Evolutionary conservation across 2,888 invertebrate genomes (phyloP).

Genomic region (Apamea sordens): DNA sequence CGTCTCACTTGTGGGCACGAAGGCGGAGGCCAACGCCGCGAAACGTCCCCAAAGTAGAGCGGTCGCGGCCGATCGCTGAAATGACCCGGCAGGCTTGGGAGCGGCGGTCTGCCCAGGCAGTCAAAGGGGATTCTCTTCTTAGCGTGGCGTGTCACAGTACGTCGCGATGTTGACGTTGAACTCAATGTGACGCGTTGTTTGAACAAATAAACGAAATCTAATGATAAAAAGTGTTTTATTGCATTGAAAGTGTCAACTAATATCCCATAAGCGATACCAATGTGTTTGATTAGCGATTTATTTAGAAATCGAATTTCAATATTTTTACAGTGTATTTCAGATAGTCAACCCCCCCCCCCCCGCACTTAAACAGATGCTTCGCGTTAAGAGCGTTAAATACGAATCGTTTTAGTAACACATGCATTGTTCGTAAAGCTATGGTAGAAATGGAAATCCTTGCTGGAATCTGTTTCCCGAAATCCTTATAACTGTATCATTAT

Average conservation of each 20-base stretch:
- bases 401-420: background rate
- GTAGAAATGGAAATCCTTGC: background rate
- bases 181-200: background rate
- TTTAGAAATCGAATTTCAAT: background rate
- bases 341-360: background rate
- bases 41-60: background rate
- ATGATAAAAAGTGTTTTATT: conserved; percentile 32
- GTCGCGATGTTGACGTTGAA: background rate
- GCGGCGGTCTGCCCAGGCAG: background rate
- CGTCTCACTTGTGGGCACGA: background rate
- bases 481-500: background rate
- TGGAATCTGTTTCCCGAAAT: background rate
- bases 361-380: background rate
- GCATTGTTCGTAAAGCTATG: background rate
- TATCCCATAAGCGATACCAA: conserved; percentile 5
- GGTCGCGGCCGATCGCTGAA: background rate
- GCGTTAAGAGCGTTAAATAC: background rate
- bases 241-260: background rate
- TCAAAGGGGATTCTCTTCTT: no score
- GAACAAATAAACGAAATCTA: conserved; percentile 36
- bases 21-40: background rate
- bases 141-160: background rate
- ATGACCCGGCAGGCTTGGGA: background rate
- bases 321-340: background rate
- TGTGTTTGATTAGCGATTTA: background rate